These are phyloP conservation scores for Neomorphus geoffroyi DNA, from an alignment of 2,797 vertebrate species.

Conservation along the genomic window DNA sequence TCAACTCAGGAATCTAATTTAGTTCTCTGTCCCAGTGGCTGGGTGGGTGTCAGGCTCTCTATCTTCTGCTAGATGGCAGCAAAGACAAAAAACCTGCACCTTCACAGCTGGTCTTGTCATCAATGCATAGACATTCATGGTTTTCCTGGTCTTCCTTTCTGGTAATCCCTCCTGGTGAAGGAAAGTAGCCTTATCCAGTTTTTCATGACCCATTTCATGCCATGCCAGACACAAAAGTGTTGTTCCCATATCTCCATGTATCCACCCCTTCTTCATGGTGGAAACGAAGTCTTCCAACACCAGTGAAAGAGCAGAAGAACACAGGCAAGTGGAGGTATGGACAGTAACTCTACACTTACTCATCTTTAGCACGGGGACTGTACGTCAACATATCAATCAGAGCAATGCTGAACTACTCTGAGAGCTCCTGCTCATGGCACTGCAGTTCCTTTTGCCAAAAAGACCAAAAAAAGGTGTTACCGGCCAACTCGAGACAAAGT, in stretches of 20 bases:
- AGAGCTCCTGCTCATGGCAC: background rate
- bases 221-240: background rate
- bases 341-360: background rate
- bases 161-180: background rate
- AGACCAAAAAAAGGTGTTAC: background rate
- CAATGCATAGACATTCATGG: background rate
- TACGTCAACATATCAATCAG: background rate
- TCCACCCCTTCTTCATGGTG: background rate
- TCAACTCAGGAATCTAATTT: background rate
- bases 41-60: background rate
- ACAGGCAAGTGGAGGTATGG: background rate
- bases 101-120: background rate
- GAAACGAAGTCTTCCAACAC: background rate
- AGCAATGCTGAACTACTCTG: background rate
- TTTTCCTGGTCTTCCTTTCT: background rate
- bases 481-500: background rate
- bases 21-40: background rate
- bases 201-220: background rate
- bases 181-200: background rate
- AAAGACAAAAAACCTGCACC: conserved; percentile 19
- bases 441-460: background rate
- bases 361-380: background rate
- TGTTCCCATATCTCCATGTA: rapidly evolving
- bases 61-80: conserved; percentile 57
- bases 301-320: background rate